These are phyloP conservation scores for Acanthisitta chloris DNA, from an alignment of 2,113 vertebrate genomes.

Conservation along the genomic window DNA sequence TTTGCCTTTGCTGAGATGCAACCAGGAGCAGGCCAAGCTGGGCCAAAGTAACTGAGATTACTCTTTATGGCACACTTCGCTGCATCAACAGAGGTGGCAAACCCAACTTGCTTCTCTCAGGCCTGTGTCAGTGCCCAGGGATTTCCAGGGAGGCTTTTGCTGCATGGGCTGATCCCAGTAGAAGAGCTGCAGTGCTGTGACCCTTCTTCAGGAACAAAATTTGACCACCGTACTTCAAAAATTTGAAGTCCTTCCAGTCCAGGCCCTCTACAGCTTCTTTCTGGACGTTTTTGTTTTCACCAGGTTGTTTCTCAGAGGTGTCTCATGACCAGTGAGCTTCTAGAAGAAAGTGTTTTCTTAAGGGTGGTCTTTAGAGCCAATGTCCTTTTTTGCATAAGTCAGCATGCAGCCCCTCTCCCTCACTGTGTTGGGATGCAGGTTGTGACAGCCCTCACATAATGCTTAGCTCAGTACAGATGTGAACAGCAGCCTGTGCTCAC, in stretches of 20 bases:
- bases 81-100: background rate
- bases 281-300: background rate
- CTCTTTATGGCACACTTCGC: background rate
- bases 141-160: background rate
- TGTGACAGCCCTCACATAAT: background rate
- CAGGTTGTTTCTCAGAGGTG: background rate
- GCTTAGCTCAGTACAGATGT: rapidly evolving
- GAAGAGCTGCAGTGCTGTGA: background rate
- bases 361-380: background rate
- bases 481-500: background rate
- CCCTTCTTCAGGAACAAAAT: background rate
- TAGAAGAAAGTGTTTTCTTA: background rate
- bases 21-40: background rate
- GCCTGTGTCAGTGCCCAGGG: background rate
- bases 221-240: background rate
- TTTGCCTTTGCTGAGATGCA: background rate
- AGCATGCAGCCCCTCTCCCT: background rate
- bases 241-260: background rate
- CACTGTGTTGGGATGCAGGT: rapidly evolving
- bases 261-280: background rate
- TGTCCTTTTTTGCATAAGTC: background rate
- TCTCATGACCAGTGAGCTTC: background rate
- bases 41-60: background rate
- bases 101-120: background rate
- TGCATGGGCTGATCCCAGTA: background rate